phyloP scores from a whole-genome alignment of 2,888 invertebrate genomes.

The Troides oblongomaculatus region DNA sequence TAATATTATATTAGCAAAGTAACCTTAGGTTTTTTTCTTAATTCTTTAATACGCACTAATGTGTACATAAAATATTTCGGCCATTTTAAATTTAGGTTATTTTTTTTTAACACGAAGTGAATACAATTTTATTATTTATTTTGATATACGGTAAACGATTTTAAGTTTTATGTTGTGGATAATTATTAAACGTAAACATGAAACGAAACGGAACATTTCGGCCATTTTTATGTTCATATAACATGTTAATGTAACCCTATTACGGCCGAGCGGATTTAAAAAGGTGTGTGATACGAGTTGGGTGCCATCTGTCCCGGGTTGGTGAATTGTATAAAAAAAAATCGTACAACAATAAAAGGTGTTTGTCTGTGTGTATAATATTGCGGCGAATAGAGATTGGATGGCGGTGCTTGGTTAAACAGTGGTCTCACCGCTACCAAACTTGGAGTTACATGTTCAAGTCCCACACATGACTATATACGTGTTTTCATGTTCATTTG shows the following conservation, averaged over 20 bases:
- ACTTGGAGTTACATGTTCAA: neutral
- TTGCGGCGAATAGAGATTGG: slow-evolving; percentile 25
- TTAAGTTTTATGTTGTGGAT: neutral
- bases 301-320: slow-evolving; percentile 74
- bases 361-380: slow-evolving; percentile 42
- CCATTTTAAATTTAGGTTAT: no score
- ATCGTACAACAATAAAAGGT: slow-evolving; percentile 46
- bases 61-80: no score
- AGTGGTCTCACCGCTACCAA: neutral
- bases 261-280: slow-evolving; percentile 68
- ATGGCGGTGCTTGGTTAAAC: neutral
- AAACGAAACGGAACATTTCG: slow-evolving; percentile 33
- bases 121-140: no score
- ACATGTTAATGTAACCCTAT: slow-evolving; percentile 74
- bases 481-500: neutral
- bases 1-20: neutral
- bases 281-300: slow-evolving; percentile 70
- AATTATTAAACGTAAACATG: neutral
- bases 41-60: no score
- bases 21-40: neutral
- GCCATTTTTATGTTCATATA: slow-evolving; percentile 60
- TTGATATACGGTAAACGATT: no score
- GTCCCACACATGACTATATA: neutral
- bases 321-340: slow-evolving; percentile 75
- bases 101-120: no score